Evolutionary conservation across 2,888 invertebrate species (phyloP), one percentile per base, ranked within the genome.

Genomic region (Lucinisca nassula): DNA sequence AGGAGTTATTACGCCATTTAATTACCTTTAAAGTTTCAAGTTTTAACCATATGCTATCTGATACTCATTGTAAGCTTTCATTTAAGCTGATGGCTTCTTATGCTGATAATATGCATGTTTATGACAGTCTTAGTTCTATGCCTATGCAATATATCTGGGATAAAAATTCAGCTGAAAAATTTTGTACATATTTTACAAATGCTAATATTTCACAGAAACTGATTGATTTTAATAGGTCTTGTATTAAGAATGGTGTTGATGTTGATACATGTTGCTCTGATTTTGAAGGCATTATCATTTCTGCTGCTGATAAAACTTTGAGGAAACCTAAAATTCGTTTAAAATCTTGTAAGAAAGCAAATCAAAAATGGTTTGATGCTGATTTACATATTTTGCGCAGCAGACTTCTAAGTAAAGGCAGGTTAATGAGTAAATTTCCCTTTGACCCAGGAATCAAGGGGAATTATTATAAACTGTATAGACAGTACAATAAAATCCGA

Each of bases 381-480:
- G 67, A 67, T 67, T 35, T 67, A 35, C 17, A 67, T 35, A 35
- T 67, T 67, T 21, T 67, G 17, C 32, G 30, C 17, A 67, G 17
- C 35, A 67, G 67, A 67, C 67, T 67, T 67, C 35, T 67, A 35
- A 67, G 21, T 67, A 35, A 67, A 17, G 67, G 67, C 1, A 67
- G 17, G 17, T 67, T 67, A 35, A 67, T 67, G 67, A 67, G 67
- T 67, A 67, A 67, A 67, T 67, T 67, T 67, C 35, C 67, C 32
- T 67, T 67, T 67, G 67, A 67, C 35, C 67, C 35, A 67, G 67
- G 67, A 6, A 67, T 67, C 35, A 67, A 67, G 21, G 67, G 67
- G 14, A 35, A 17, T 67, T 67, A 67, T 35, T 67, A 35, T 35
- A 67, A 61, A 67, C 17, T 35, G 35, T 67, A 67, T 67, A 1